Base-by-base conservation (phyloP, 2,113 vertebrate species). In the Bolborhynchus lineola region DNA sequence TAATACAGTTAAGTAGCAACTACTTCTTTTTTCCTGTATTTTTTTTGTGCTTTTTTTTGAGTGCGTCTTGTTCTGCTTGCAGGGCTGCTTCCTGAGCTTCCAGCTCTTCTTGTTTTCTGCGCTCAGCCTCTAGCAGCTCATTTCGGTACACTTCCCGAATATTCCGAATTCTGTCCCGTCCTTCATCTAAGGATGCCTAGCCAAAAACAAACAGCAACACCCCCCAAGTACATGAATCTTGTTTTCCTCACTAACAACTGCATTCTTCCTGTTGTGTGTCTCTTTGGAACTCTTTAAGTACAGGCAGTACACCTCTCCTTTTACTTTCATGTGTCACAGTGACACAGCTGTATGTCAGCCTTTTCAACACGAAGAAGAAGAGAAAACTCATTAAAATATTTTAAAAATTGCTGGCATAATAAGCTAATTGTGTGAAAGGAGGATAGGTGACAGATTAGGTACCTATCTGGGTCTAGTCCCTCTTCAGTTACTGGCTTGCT, bases 151-250 rank as follows among this genome's bases (percentile, higher is more conserved):
- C 94, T 78, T 99, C 97, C 29, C 98, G 98, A 28, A 97, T 71
- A 16, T 68, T 75, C 14, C 97, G 82, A 77, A 98, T 86, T 86
- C 88, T 97, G 86, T 96, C 81, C 42, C 97, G 96, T 33, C 84
- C 42, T 69, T 98, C 97, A 53, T 98, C 98, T 86, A 98, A 96
- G 33, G 97, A 95, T 80, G 92, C 92, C 98, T 99, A 76, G 49
- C 20, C 37, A 92, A 80, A 97, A 93, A 28, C 42, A 97, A 95
- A 95, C 28, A 97, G 55, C 33, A 87, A 46, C 24, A 72, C 5
- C 5, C 19, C 16, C n/a, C 28, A 70, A 69, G 41, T 16, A 67
- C 44, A 37, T 69, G 53, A 88, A 7, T 63, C 65, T 62, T 42
- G 46, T 63, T 46, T 62, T 92, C 41, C 78, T 20, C 35, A 62